Base-by-base conservation (phyloP, 2,888 invertebrate species). In the Oegoconia quadripuncta region DNA sequence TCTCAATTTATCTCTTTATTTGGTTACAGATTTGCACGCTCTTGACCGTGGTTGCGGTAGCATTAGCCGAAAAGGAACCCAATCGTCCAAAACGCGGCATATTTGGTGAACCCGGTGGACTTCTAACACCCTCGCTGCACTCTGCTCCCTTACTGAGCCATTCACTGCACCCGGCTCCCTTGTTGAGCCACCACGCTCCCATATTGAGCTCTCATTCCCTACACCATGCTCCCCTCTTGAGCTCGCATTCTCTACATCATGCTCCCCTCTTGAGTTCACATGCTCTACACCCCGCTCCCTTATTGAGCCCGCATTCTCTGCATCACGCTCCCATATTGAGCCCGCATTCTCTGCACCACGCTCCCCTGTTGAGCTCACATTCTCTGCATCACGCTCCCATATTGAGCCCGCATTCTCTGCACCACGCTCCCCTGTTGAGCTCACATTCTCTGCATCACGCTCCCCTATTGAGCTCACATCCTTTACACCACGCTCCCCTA, bases 71-170 rank as follows among this genome's bases (percentile, higher is more conserved):
- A 8, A 65, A 75, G 11, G 58, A 66, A 39, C n/a, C n/a, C n/a
- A n/a, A n/a, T n/a, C n/a, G n/a, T n/a, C n/a, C n/a, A n/a, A 75
- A 67, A 51, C 76, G 79, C 11, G 73, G 78, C 41, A 64, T 72
- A 54, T 66, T 53, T 50, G 69, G 71, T 23, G 68, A 67, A 47
- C 58, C 67, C 2, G 61, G 66, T 7, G 64, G 64, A 9, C 51
- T 70, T 38, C 59, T 63, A 11, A 42, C 55, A 2, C 42, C 58
- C 11, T 48, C 50, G 23, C 41, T 58, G 22, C 55, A 50, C 46
- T 44, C 49, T 27, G 50, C 38, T 39, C 37, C 48, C 1, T 36
- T 47, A 26, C 41, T 28, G 28, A 51, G 45, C 44, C 20, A 42
- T 17, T 41, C 33, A 17, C 46, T 37, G 15, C 42, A 32, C 45